Evolutionary conservation across 1,140 invertebrate genomes (phyloP).

Genomic region (Branchinecta lynchi): DNA sequence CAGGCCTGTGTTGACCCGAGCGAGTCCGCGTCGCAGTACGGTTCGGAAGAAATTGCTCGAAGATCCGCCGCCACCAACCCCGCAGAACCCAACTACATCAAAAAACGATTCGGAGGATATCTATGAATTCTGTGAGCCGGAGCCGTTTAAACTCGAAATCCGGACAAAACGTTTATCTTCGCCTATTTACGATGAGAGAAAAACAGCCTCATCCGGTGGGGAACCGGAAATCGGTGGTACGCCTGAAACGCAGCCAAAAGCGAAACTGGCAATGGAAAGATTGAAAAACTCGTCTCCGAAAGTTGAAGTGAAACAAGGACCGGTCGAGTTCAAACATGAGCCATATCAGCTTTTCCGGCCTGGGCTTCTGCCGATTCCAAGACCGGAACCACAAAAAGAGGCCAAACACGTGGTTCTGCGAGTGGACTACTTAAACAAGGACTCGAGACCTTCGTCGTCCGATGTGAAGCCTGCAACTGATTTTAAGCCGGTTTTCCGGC

Average conservation of each 20-base stretch:
- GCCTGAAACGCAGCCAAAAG: constrained; percentile 14
- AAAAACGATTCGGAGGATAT: constrained; percentile 41
- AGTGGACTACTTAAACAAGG: background rate
- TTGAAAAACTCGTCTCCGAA: constrained; percentile 11
- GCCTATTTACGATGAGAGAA: background rate
- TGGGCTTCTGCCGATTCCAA: background rate
- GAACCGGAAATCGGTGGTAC: constrained; percentile 21
- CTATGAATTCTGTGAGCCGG: constrained; percentile 76
- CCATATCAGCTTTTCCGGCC: background rate
- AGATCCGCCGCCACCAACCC: background rate
- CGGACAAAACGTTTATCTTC: constrained; percentile 30
- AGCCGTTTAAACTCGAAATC: constrained; percentile 64
- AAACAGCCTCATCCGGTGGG: constrained; percentile 17
- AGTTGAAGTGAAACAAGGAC: background rate
- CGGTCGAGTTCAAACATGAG: background rate
- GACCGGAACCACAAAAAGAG: background rate
- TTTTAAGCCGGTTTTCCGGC: too few species aligned
- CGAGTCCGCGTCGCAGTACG: background rate
- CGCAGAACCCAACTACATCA: background rate
- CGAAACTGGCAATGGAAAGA: background rate
- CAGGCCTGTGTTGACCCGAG: background rate
- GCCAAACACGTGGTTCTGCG: background rate
- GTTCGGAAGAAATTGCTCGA: background rate
- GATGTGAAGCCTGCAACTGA: too few species aligned
- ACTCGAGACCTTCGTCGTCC: background rate